phyloP scores from a whole-genome alignment of 2,888 invertebrate genomes.

The Hymenopus coronatus region DNA sequence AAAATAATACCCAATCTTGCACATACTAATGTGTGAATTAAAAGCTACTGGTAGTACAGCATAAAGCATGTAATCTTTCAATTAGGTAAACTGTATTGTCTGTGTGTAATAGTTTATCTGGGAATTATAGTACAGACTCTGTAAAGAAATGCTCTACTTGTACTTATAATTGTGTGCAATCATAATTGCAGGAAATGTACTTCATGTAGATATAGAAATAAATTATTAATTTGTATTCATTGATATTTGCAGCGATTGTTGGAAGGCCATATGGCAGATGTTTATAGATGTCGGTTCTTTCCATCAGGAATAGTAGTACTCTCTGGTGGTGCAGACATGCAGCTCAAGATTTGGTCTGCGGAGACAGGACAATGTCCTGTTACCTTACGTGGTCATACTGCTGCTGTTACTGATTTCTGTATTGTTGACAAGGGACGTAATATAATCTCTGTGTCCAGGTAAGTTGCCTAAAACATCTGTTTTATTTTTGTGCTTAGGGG shows the following conservation, averaged over 20 bases:
- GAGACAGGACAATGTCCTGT: constrained; percentile 66
- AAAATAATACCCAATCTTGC: too few relatives aligned
- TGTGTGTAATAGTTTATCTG: too few relatives aligned
- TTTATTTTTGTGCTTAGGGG: too few relatives aligned
- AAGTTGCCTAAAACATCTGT: constrained; percentile 36
- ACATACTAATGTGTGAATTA: too few relatives aligned
- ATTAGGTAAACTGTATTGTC: too few relatives aligned
- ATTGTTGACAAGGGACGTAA: constrained; percentile 68
- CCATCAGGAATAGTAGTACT: constrained; percentile 68
- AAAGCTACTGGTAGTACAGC: too few relatives aligned
- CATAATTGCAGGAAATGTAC: neutral
- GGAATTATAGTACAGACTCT: too few relatives aligned
- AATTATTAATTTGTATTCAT: neutral
- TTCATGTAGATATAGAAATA: neutral
- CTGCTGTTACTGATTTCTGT: constrained; percentile 60
- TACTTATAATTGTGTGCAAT: neutral
- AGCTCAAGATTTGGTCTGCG: constrained; percentile 67
- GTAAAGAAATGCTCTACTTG: too few relatives aligned
- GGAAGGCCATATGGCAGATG: constrained; percentile 65
- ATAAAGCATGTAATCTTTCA: too few relatives aligned
- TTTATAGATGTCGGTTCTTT: constrained; percentile 66
- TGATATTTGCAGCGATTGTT: constrained; percentile 46
- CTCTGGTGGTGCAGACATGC: constrained; percentile 67
- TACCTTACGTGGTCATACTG: constrained; percentile 63
- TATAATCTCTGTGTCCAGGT: constrained; percentile 66